Conservation (phyloP, 2,113 vertebrate species). For the Rhipidura dahli region DNA sequence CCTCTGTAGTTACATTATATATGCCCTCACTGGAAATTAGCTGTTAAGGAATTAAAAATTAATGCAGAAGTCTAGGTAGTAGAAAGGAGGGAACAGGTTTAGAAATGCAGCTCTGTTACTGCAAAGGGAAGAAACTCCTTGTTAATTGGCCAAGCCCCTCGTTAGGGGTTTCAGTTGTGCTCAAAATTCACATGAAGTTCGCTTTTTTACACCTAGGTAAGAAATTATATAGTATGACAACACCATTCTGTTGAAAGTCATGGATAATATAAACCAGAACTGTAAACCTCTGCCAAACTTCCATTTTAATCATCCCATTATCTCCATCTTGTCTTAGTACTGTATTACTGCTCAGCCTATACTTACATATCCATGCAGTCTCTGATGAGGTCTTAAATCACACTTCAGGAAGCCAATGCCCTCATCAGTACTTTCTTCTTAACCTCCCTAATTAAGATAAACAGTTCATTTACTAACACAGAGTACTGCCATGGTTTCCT, state of each 20-base stretch:
- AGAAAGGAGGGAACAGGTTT: not conserved
- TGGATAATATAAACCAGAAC: not conserved
- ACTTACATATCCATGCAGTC: not conserved
- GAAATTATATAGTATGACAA: not conserved
- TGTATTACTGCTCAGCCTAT: not conserved
- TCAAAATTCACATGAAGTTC: not conserved
- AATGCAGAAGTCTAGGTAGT: not conserved
- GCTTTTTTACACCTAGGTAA: not conserved
- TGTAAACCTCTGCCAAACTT: not conserved
- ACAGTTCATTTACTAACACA: not conserved
- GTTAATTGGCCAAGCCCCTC: not conserved
- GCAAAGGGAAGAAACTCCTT: not conserved
- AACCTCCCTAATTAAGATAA: not conserved
- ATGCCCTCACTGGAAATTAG: not conserved
- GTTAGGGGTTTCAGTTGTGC: not conserved
- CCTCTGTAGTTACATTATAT: not conserved
- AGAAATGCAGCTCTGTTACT: not conserved
- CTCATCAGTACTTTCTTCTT: not conserved
- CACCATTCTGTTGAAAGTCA: not conserved
- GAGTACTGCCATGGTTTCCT: not conserved
- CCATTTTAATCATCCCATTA: not conserved
- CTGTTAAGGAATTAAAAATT: not conserved
- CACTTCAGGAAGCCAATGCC: not conserved
- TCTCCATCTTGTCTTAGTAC: not conserved
- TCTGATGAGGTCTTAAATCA: not conserved